A percentile compares a stretch with the other conserved stretches of the same genome.
Evolutionary conservation across 1,140 invertebrate species (phyloP).

Genomic region (Frieseomelitta varia): DNA sequence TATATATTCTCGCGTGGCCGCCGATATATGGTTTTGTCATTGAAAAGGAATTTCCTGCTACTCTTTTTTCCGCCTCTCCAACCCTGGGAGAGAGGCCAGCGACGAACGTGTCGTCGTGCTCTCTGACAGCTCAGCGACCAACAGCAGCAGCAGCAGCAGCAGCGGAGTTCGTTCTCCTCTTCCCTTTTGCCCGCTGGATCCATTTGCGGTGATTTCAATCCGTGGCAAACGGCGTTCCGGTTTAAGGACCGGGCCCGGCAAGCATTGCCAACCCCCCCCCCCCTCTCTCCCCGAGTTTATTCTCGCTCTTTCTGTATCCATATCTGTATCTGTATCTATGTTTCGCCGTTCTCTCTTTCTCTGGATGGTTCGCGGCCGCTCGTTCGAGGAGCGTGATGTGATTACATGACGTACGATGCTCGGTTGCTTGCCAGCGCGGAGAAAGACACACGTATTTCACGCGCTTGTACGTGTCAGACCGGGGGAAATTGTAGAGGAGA

Average conservation of each 20-base stretch:
- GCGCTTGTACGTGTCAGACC: not conserved
- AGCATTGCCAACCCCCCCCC: too few relatives aligned
- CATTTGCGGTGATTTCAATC: slow-evolving; percentile 57
- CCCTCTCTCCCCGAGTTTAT: not conserved
- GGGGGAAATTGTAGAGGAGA: not conserved
- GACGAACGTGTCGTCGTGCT: slow-evolving; percentile 10
- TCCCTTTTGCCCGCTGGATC: slow-evolving; percentile 26
- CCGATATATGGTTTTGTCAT: slow-evolving; percentile 56
- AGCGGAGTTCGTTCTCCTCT: not conserved
- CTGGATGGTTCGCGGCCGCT: not conserved
- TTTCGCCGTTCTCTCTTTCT: not conserved
- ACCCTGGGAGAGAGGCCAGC: not conserved
- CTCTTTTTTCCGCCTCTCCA: slow-evolving; percentile 37
- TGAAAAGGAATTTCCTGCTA: slow-evolving; percentile 48
- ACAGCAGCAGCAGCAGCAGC: not conserved
- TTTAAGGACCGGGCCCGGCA: slow-evolving; percentile 40
- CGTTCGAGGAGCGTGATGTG: slow-evolving; percentile 46
- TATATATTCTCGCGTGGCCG: slow-evolving; percentile 26
- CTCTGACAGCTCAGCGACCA: slow-evolving; percentile 36
- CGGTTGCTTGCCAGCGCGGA: not conserved
- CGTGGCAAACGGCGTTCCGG: slow-evolving; percentile 51
- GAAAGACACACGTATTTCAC: not conserved
- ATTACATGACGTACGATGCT: slow-evolving; percentile 32
- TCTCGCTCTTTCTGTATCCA: not conserved
- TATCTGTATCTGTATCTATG: too few relatives aligned